Evolutionary conservation across 2,113 vertebrate genomes (phyloP), one percentile per base, ranked within the genome.

Genomic region (Willisornis vidua): DNA sequence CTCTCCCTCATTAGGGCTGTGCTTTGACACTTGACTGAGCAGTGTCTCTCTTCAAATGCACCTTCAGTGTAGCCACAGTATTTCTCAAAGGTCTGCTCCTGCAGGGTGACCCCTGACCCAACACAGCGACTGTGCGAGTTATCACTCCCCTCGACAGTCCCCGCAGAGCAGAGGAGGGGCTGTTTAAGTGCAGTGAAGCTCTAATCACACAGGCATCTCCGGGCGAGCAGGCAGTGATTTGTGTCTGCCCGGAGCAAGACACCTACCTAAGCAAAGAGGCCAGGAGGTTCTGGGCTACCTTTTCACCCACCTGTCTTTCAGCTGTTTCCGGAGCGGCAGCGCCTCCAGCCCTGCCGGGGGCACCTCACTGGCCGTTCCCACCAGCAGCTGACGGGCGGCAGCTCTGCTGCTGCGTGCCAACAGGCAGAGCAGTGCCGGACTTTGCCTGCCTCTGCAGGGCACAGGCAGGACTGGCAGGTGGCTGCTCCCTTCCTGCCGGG

Each of bases 111-210:
- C 67, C 54, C 79, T 80, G 83, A 88, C 67, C 58, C 67, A 79
- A 49, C 23, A 29, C 20, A 41, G 71, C 0, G 0, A 35, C 23
- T 1, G 1, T 5, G 49, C 0, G 3, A 79, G 48, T 12, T 52
- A 37, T 45, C 77, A 15, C 67, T 83, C 12, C 10, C 70, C 55
- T 54, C 1, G 5, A 39, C 51, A 58, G 73, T 12, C 23, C 23
- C 23, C 35, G 24, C 23, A 43, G 37, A 54, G 51, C 29, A 80
- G 59, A 37, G 41, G 14, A 51, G 17, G 10, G 26, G 45, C 67
- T 75, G 52, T 59, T 87, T 14, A n/a, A 37, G 25, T 13, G 22
- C 29, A 88, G 65, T 13, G 58, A 79, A 88, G 54, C 68, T 76
- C 37, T 48, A n/a, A 73, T 31, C 75, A 61, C 66, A 55, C 10